These are phyloP conservation scores for Varanus komodoensis DNA, from an alignment of 2,113 vertebrate species.

Conservation along the genomic window DNA sequence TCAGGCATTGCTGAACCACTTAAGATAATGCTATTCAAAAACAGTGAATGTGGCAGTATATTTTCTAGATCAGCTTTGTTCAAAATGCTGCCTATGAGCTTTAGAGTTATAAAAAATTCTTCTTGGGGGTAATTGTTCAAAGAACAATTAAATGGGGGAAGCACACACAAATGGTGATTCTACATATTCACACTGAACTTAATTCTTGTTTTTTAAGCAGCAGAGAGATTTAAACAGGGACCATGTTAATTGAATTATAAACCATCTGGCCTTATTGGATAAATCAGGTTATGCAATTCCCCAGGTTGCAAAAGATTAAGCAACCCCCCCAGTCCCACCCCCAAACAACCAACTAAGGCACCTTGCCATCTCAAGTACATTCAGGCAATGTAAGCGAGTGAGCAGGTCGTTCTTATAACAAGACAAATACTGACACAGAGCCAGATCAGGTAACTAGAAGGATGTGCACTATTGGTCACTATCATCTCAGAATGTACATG, in stretches of 20 bases:
- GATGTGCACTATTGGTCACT: background rate
- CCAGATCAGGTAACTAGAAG: background rate
- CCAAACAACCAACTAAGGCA: background rate
- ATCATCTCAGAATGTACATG: background rate
- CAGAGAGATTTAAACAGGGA: background rate
- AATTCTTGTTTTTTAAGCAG: background rate
- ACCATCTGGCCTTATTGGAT: slow-evolving; percentile 22
- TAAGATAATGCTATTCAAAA: background rate
- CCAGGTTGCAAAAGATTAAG: background rate
- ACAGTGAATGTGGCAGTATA: background rate
- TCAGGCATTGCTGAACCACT: background rate
- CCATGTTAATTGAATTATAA: slow-evolving; percentile 18
- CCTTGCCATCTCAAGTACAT: background rate
- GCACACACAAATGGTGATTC: background rate
- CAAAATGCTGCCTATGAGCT: background rate
- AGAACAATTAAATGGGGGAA: background rate
- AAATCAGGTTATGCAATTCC: slow-evolving; percentile 24
- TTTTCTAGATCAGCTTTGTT: background rate
- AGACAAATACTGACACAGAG: background rate
- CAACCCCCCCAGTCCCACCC: too few species aligned
- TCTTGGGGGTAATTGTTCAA: background rate
- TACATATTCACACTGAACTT: background rate
- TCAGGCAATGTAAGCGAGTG: background rate
- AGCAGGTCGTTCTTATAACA: background rate
- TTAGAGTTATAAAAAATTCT: background rate